These are phyloP conservation scores for Aleadryas rufinucha DNA, from an alignment of 2,113 vertebrate species.

Conservation along the genomic window DNA sequence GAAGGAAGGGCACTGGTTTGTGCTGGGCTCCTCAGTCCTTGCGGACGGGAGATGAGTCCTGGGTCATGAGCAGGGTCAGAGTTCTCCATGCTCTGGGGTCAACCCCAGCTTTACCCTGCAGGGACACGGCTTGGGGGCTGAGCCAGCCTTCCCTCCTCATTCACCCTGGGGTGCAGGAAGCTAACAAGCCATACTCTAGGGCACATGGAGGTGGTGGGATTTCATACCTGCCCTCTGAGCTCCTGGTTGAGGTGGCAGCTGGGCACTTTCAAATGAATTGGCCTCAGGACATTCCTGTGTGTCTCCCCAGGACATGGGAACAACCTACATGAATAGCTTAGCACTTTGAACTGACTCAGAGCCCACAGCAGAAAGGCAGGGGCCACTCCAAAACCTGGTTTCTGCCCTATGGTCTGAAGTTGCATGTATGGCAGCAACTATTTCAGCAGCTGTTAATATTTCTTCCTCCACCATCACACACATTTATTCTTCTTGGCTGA, in stretches of 20 bases:
- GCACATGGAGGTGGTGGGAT: no score
- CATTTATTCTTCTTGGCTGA: not conserved
- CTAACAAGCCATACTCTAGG: fast-evolving
- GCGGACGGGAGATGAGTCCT: fast-evolving
- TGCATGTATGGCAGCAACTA: not conserved
- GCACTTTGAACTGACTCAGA: not conserved
- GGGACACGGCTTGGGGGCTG: not conserved
- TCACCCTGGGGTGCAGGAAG: not conserved
- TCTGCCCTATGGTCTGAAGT: not conserved
- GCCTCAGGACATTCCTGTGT: not conserved
- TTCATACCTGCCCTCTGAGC: not conserved
- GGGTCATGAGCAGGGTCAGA: not conserved
- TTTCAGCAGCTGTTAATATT: not conserved
- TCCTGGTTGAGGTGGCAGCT: not conserved
- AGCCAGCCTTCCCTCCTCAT: not conserved
- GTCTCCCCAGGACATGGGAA: not conserved
- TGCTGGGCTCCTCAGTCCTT: not conserved
- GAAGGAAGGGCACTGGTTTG: not conserved
- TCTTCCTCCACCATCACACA: not conserved
- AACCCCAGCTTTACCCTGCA: not conserved
- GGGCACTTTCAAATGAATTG: not conserved
- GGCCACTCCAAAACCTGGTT: not conserved
- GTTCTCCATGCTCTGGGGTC: not conserved
- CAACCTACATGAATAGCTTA: not conserved
- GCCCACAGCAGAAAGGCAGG: fast-evolving